phyloP scores from a whole-genome alignment of 2,888 invertebrate species.

The Branchellion lobata region DNA sequence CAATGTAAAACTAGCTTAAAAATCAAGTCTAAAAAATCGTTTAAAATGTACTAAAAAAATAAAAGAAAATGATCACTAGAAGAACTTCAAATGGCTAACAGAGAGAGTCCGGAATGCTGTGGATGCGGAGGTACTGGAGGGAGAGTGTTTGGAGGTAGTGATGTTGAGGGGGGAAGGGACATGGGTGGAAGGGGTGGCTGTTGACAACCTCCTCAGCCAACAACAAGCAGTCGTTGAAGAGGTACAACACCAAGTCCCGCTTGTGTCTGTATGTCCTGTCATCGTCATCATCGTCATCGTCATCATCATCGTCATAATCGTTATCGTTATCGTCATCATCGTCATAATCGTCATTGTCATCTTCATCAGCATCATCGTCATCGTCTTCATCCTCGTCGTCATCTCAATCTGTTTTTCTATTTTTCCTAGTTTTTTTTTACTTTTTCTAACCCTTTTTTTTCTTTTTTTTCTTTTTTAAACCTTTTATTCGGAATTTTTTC shows the following conservation, averaged over 20 bases:
- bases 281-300: neutral
- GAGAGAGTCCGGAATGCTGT: constrained; percentile 5
- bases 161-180: neutral
- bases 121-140: constrained; percentile 18
- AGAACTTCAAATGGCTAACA: constrained; percentile 5
- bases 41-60: too few relatives aligned
- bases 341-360: constrained; percentile 17
- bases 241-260: constrained; percentile 16
- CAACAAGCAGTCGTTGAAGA: constrained; percentile 33
- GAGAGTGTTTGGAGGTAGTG: neutral
- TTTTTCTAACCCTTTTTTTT: too few relatives aligned
- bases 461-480: too few relatives aligned
- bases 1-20: too few relatives aligned
- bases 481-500: neutral
- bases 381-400: too few relatives aligned
- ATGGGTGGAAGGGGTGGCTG: neutral
- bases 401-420: too few relatives aligned
- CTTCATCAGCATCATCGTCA: neutral
- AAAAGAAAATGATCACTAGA: too few relatives aligned
- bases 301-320: constrained; percentile 4
- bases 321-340: constrained; percentile 22
- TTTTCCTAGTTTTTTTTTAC: too few relatives aligned
- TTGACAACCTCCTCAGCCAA: neutral
- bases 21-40: too few relatives aligned
- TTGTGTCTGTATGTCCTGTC: constrained; percentile 19